Percentiles rank a stretch among this genome's conserved stretches.
Evolutionary conservation across 2,888 invertebrate genomes (phyloP).

Genomic region (Melieria omissa): DNA sequence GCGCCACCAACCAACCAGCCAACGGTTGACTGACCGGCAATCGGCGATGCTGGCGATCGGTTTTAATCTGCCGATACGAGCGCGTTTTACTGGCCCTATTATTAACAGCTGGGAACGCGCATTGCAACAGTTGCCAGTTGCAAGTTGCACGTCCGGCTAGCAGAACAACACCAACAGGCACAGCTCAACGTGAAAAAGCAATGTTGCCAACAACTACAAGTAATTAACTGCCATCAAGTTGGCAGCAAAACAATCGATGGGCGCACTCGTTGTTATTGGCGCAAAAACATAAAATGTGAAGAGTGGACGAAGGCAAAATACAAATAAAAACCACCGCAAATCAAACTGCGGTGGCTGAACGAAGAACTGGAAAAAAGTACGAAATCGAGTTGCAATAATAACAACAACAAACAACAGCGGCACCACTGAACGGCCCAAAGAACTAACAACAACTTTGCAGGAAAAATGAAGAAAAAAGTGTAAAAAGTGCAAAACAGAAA

Average conservation of each 20-base stretch:
- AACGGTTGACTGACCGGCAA: too few relatives aligned
- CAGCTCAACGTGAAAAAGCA: too few relatives aligned
- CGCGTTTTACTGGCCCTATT: conserved; percentile 38
- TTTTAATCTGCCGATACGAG: conserved; percentile 26
- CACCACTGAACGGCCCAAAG: background rate
- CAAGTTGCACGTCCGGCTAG: background rate
- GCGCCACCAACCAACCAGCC: too few relatives aligned
- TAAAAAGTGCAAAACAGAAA: too few relatives aligned
- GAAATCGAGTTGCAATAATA: conserved; percentile 20
- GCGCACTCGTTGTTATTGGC: conserved; percentile 5
- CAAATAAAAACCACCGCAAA: too few relatives aligned
- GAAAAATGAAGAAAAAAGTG: too few relatives aligned
- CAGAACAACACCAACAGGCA: background rate
- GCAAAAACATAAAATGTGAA: too few relatives aligned
- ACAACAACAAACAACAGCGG: conserved; percentile 10
- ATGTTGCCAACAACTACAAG: background rate
- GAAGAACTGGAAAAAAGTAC: conserved; percentile 6
- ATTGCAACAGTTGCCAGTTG: background rate
- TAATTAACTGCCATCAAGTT: conserved; percentile 26
- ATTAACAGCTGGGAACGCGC: conserved; percentile 1
- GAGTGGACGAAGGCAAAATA: too few relatives aligned
- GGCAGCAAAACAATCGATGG: conserved; percentile 17
- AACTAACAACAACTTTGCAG: too few relatives aligned
- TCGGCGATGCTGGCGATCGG: too few relatives aligned
- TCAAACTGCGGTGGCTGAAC: too few relatives aligned